Base-by-base conservation (phyloP, 2,797 vertebrate genomes). In the Tadarida brasiliensis region DNA sequence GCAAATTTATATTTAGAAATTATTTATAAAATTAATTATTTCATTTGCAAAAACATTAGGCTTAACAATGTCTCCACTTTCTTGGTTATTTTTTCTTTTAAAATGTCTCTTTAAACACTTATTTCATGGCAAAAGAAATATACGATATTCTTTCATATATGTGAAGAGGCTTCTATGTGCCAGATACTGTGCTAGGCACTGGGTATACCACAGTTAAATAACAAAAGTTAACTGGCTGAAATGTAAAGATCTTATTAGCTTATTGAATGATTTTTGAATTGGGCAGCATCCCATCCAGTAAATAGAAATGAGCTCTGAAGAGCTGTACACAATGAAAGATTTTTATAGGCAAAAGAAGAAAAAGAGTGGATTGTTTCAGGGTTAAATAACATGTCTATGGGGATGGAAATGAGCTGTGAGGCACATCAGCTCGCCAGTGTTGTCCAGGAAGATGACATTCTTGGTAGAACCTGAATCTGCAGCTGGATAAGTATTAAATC, bases 61-160 rank as follows among this genome's bases (percentile, higher is more conserved):
- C 82, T 2, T 74, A 70, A 90, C 94, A 80, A 8, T 61, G 77
- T 81, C 19, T 83, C 51, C 4, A 87, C 30, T 3, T 56, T 30
- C 39, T 92, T 77, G 15, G 47, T 92, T 54, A 39, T 39, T n/a
- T 33, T 68, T 83, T 95, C 61, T 90, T 78, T 82, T 63, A 90
- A 96, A 90, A 93, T 89, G 10, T 68, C 49, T 51, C 24, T 51
- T 35, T 88, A 39, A 47, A 71, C 47, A 39, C 15, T 56, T 88
- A 86, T 54, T 92, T 26, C 9, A 54, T 54, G 73, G 17, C 12
- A 83, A 68, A 44, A 44, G 7, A 44, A 3, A 44, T 3, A 44
- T 44, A n/a, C 11, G 6, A 47, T 59, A 49, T 67, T 77, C 24
- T 82, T 87, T 67, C 3, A 49, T 67, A 11, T 63, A 44, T 33